Evolutionary conservation across 2,113 vertebrate genomes (phyloP).

Genomic region (Phaethon lepturus): DNA sequence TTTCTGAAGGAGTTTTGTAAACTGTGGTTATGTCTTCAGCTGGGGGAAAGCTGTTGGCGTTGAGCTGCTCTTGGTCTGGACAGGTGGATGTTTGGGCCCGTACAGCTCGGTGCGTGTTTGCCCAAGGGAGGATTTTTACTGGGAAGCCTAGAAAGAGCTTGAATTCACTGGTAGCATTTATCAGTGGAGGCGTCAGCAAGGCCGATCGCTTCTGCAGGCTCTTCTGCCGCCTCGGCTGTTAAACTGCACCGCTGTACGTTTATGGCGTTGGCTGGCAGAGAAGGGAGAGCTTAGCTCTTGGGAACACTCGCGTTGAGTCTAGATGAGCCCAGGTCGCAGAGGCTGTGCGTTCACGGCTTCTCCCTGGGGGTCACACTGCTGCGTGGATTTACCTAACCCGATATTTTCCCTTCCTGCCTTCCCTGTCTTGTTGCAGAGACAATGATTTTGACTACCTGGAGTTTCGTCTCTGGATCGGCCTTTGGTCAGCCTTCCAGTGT

Average conservation of each 20-base stretch:
- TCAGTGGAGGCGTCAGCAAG: background rate
- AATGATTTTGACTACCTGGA: conserved; percentile 93
- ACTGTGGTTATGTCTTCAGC: background rate
- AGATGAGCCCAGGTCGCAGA: background rate
- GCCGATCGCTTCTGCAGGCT: background rate
- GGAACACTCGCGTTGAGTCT: background rate
- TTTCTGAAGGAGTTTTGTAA: background rate
- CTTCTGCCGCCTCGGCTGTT: background rate
- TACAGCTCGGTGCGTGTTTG: background rate
- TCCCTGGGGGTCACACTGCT: background rate
- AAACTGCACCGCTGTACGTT: rapidly evolving
- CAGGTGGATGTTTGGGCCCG: background rate
- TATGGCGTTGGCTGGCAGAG: background rate
- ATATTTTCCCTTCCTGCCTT: background rate
- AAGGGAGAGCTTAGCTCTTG: background rate
- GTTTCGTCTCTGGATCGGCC: conserved; percentile 97
- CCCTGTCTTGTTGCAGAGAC: conserved; percentile 79
- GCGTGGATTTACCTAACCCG: rapidly evolving
- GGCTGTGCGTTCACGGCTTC: background rate
- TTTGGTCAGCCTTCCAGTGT: conserved; percentile 96
- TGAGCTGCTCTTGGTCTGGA: background rate
- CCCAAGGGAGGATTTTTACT: background rate
- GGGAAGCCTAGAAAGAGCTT: background rate
- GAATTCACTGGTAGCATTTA: background rate
- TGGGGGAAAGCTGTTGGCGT: background rate